Evolutionary conservation across 2,797 vertebrate genomes (phyloP).

Genomic region (Petrocephalus schoutedeni): DNA sequence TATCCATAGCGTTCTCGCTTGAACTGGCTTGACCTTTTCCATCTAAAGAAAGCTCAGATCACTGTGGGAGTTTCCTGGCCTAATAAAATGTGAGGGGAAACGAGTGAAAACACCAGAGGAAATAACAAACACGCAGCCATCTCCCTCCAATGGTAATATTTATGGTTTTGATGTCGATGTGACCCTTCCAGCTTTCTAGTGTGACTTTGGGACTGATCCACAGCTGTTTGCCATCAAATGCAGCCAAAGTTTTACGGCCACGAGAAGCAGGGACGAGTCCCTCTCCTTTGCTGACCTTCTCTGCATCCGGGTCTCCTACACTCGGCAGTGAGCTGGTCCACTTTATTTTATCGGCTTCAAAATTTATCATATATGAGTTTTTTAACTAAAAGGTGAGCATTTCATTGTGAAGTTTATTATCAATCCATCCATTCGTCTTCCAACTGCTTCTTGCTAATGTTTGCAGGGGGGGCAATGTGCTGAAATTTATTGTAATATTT

Average conservation of each 20-base stretch:
- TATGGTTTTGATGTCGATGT: neutral
- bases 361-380: neutral
- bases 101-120: neutral
- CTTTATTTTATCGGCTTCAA: neutral
- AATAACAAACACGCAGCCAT: neutral
- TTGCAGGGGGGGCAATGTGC: neutral
- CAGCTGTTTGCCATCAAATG: neutral
- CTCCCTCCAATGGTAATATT: neutral
- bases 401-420: neutral
- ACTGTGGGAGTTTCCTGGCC: neutral
- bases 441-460: neutral
- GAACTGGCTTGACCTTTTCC: neutral
- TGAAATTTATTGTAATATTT: neutral
- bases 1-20: neutral
- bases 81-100: neutral
- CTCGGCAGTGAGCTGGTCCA: neutral
- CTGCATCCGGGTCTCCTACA: neutral
- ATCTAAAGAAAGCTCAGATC: neutral
- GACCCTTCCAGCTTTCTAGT: neutral
- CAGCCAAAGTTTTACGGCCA: neutral
- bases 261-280: neutral
- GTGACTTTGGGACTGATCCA: neutral
- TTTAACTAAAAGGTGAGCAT: neutral
- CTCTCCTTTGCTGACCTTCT: neutral
- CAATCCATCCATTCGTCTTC: neutral